Evolutionary conservation across 2,113 vertebrate genomes (phyloP).

Genomic region (Poeciliopsis prolifica): DNA sequence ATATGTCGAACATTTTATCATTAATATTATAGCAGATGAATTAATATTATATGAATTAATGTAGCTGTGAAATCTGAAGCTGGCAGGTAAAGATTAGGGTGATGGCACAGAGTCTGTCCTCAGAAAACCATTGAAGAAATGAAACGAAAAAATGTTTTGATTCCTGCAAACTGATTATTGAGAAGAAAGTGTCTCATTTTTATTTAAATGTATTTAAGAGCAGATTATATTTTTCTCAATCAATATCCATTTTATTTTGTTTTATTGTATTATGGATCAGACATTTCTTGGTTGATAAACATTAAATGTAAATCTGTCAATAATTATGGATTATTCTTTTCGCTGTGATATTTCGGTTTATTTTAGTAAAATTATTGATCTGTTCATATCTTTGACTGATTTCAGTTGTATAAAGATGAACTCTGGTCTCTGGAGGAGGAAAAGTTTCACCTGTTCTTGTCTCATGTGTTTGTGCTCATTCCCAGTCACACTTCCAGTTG

Average conservation of each 20-base stretch:
- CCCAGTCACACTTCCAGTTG: constrained; percentile 14
- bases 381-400: not conserved
- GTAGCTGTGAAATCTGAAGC: too few relatives aligned
- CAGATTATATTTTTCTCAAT: not conserved
- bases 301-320: not conserved
- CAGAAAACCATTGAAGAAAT: not conserved
- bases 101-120: not conserved
- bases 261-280: not conserved
- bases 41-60: too few relatives aligned
- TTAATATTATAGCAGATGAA: too few relatives aligned
- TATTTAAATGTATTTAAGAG: not conserved
- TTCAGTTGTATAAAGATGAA: too few relatives aligned
- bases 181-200: not conserved
- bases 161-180: not conserved
- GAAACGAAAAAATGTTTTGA: not conserved
- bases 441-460: not conserved
- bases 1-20: not conserved
- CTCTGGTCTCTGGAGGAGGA: not conserved
- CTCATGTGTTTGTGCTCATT: not conserved
- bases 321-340: not conserved
- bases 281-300: not conserved
- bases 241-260: not conserved
- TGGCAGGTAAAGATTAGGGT: not conserved
- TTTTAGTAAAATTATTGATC: not conserved
- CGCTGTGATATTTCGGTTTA: not conserved